These are phyloP conservation scores for Panurus biarmicus DNA, from an alignment of 2,113 vertebrate genomes.

Conservation along the genomic window DNA sequence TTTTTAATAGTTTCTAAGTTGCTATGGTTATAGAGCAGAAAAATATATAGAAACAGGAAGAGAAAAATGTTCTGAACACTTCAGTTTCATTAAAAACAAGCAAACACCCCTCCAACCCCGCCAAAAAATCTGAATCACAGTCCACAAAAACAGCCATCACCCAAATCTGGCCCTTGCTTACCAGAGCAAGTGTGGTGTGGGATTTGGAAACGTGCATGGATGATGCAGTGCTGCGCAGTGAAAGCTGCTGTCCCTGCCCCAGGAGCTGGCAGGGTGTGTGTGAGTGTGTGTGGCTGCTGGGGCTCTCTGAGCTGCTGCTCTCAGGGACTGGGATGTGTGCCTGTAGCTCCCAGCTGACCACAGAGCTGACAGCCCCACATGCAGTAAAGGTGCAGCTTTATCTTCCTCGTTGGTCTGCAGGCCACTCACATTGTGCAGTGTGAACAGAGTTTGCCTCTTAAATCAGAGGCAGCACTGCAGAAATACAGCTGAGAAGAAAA, in stretches of 20 bases:
- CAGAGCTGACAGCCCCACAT: not conserved
- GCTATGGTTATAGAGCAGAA: not conserved
- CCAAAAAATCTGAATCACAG: not conserved
- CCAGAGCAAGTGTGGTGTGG: not conserved
- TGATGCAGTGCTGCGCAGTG: not conserved
- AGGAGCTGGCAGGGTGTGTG: not conserved
- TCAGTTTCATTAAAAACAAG: not conserved
- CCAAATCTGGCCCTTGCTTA: not conserved
- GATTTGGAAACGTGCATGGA: not conserved
- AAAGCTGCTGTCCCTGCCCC: fast-evolving
- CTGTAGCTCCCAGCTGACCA: not conserved
- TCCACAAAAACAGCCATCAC: not conserved
- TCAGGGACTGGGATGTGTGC: not conserved
- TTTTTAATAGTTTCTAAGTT: not conserved
- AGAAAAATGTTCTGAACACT: not conserved
- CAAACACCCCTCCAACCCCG: not conserved
- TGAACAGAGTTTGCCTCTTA: not conserved
- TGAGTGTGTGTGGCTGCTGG: not conserved
- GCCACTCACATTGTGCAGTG: not conserved
- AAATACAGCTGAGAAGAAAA: not conserved
- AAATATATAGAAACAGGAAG: not conserved
- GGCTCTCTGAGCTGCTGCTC: not conserved
- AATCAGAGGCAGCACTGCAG: not conserved
- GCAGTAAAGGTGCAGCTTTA: not conserved
- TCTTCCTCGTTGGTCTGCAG: not conserved